Base-by-base conservation (phyloP, 2,888 invertebrate species). In the Cataglyphis rosenhaueri region DNA sequence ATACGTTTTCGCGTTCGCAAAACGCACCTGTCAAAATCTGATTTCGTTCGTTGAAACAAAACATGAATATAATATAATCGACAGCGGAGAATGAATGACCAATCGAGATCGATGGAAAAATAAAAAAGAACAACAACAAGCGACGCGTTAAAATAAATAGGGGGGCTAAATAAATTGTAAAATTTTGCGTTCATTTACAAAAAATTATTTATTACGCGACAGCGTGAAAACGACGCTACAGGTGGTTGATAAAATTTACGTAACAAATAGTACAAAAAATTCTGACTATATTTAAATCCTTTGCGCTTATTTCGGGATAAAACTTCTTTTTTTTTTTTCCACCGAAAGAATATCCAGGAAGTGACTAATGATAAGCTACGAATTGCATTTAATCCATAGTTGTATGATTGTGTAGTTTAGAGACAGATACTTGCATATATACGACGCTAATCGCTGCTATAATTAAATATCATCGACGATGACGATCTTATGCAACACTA, bases 161-260 rank as follows among this genome's bases (percentile, higher is more conserved):
- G 1, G 1, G 25, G n/a, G n/a, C n/a, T n/a, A n/a, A 73, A 61
- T n/a, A n/a, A 57, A 61, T 18, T 73, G 61, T 73, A 29, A 73
- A 73, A 41, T 73, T 61, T 59, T 8, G 52, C 52, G 62, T 25
- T 61, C 21, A 38, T 65, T 65, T 48, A 18, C 25, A 52, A 48
- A 75, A 65, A 65, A n/a, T 75, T 52, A 65, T 65, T 75, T 75
- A 75, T 75, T 66, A 35, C 32, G 32, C 21, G 48, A 48, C 44
- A 15, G 18, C 10, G 8, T 8, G 35, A 48, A 21, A 48, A 66
- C 1, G 32, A 18, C 38, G 74, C 66, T 18, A 75, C 75, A 75
- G 66, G 75, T 65, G 66, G 75, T 75, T 65, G 64, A 66, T 75
- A 52, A 75, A 75, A 75, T 75, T 75, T 35, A 38, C 35, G 66